Evolutionary conservation across 2,113 vertebrate species (phyloP).

Genomic region (Lamprotornis superbus): DNA sequence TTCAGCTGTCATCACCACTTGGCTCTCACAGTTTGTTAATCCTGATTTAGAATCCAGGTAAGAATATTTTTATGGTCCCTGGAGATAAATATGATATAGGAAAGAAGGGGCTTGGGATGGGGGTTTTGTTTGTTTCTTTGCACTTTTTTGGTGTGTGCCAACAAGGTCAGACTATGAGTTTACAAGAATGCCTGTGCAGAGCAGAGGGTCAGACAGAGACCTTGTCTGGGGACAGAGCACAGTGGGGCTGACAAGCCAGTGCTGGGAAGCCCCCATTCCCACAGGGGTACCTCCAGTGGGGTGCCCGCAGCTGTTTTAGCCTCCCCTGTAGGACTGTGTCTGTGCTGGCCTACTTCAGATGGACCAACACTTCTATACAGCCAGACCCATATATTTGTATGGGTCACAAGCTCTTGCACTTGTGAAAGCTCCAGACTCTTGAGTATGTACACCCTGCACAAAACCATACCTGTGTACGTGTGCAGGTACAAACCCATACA

Average conservation of each 20-base stretch:
- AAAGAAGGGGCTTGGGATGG: background rate
- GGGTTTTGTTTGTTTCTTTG: background rate
- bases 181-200: background rate
- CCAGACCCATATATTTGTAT: background rate
- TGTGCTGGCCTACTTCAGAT: background rate
- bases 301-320: background rate
- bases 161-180: background rate
- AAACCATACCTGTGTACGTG: accelerated
- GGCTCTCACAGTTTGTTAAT: background rate
- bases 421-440: background rate
- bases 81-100: background rate
- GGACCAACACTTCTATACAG: background rate
- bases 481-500: background rate
- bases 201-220: background rate
- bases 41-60: background rate
- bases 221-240: background rate
- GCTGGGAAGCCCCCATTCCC: background rate
- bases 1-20: background rate
- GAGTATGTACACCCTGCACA: background rate
- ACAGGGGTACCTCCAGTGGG: background rate
- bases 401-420: background rate
- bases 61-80: background rate
- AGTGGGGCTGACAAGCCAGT: background rate
- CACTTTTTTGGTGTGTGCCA: background rate
- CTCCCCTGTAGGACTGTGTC: background rate